A percentile compares a stretch with the other conserved stretches of the same genome.
phyloP scores from a whole-genome alignment of 2,888 invertebrate species.

The Polylopha cassiicola region DNA sequence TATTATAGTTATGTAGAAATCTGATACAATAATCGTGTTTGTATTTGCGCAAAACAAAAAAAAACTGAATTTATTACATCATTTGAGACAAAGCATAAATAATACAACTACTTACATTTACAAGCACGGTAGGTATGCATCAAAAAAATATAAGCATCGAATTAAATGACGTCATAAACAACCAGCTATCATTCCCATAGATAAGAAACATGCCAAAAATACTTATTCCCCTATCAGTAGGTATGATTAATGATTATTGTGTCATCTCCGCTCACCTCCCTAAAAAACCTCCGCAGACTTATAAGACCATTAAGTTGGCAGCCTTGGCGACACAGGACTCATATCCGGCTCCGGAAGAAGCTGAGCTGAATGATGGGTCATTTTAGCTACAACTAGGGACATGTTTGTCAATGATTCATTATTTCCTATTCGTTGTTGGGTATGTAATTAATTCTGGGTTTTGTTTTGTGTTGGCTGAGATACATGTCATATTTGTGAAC shows the following conservation, averaged over 20 bases:
- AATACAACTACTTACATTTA: no score
- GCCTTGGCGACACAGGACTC: conserved; percentile 48
- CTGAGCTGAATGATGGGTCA: conserved; percentile 47
- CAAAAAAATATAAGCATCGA: no score
- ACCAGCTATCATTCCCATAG: no score
- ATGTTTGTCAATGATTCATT: conserved; percentile 46
- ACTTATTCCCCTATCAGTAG: conserved; percentile 9
- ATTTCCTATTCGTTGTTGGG: conserved; percentile 32
- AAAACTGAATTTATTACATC: no score
- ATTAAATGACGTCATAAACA: no score
- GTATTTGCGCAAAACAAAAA: no score
- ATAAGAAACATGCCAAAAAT: conserved; percentile 8
- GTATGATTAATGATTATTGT: conserved; percentile 20
- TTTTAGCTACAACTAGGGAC: conserved; percentile 34
- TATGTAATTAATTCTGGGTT: conserved; percentile 16
- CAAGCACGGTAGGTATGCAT: no score
- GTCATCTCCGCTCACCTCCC: conserved; percentile 6
- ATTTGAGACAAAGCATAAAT: no score
- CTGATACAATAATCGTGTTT: no score
- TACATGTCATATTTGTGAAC: no score
- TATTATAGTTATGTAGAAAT: no score
- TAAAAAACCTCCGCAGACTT: conserved; percentile 21
- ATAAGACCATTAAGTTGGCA: conserved; percentile 30
- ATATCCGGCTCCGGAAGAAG: conserved; percentile 45
- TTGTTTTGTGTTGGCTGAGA: conserved; percentile 1